Base-by-base conservation (phyloP, 2,113 vertebrate genomes). In the Sinocyclocheilus rhinocerous region DNA sequence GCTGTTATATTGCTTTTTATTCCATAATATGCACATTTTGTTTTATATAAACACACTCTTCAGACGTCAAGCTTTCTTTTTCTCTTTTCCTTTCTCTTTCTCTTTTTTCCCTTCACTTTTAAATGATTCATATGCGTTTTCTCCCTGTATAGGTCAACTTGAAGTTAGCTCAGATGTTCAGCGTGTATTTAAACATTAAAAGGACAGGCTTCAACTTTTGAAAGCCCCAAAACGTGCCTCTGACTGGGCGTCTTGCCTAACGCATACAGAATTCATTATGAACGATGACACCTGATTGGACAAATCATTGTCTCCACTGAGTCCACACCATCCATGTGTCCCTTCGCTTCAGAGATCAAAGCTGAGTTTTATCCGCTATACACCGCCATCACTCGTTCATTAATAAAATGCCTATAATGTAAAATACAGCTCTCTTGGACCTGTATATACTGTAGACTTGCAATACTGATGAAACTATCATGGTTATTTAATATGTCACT, bases 261-360 rank as follows among this genome's bases (percentile, higher is more conserved):
- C 15, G 4, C 61, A 85, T 52, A 72, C 73, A 85, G 87, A 86
- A 81, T 86, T 84, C 36, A 59, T 87, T 88, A 92, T 91, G 86
- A 88, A 78, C 86, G 84, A 85, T 92, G 92, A 92, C 92, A 92
- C 89, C 65, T 91, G 79, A 90, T 89, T 94, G 89, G 89, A 92
- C 87, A 45, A 85, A 83, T n/a, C 86, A 88, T 87, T 24, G 85
- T 63, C 88, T 85, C 83, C 24, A 90, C 87, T 88, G 83, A 84
- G 88, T 91, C 91, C 89, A 33, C 84, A 88, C 75, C 81, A 83
- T 88, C 87, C 86, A 90, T 87, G 88, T 81, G 85, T 90, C 90
- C 90, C 88, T 84, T 57, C 83, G 50, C 84, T 90, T 83, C 26
- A 76, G 82, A 90, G 90, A 92, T 94, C 92, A 94, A 93, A 94